Evolutionary conservation across 2,113 vertebrate species (phyloP).

Genomic region (Forbesichthys papilliferus): DNA sequence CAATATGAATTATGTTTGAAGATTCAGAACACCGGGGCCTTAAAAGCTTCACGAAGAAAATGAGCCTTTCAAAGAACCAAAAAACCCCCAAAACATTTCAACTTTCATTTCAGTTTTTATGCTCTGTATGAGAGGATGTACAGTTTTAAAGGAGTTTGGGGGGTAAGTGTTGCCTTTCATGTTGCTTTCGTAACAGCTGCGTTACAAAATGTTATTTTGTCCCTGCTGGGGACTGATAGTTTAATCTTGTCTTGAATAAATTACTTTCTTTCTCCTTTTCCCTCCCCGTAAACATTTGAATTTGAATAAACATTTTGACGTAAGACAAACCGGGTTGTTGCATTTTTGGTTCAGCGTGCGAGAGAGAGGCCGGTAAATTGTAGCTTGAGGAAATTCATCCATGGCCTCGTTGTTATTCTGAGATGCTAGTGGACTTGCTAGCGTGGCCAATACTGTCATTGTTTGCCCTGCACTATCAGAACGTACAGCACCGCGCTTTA

Average conservation of each 20-base stretch:
- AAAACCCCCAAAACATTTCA: too few relatives aligned
- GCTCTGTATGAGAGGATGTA: too few relatives aligned
- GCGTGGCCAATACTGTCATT: constrained; percentile 29
- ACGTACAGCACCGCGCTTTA: constrained; percentile 32
- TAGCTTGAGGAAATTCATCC: constrained; percentile 8
- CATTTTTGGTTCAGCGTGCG: background rate
- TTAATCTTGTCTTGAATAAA: too few relatives aligned
- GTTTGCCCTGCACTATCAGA: constrained; percentile 30
- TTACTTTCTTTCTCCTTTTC: background rate
- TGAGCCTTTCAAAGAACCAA: too few relatives aligned
- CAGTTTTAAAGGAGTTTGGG: too few relatives aligned
- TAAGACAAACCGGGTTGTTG: background rate
- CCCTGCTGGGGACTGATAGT: background rate
- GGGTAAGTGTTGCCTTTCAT: too few relatives aligned
- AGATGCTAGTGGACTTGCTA: background rate
- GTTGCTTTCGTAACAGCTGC: too few relatives aligned
- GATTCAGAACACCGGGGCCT: background rate
- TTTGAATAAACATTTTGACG: background rate
- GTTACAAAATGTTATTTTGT: background rate
- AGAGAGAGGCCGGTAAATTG: background rate
- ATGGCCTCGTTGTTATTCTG: constrained; percentile 25
- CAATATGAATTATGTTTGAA: constrained; percentile 26
- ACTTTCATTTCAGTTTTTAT: too few relatives aligned
- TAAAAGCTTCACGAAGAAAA: background rate
- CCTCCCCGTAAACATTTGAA: background rate